Percentiles rank a stretch among this genome's conserved stretches.
Evolutionary conservation across 2,888 invertebrate genomes (phyloP).

Genomic region (Julus scandinavius): DNA sequence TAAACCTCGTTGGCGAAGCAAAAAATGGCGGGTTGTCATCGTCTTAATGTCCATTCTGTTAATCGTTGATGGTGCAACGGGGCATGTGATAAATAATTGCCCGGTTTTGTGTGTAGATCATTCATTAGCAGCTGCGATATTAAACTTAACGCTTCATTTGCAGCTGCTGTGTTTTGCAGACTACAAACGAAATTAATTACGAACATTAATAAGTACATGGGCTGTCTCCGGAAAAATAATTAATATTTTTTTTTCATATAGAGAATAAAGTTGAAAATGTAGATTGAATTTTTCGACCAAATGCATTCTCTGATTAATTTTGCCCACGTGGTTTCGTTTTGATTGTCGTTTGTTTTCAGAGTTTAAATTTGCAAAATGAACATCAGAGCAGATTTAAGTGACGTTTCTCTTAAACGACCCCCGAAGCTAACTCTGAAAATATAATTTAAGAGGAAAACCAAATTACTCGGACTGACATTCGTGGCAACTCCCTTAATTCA

Average conservation of each 20-base stretch:
- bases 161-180: neutral
- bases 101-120: neutral
- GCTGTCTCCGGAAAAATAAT: neutral
- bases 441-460: neutral
- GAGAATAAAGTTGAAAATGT: neutral
- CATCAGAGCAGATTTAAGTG: neutral
- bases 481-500: slow-evolving; percentile 3
- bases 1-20: no score
- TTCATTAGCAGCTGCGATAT: neutral
- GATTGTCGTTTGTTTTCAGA: neutral
- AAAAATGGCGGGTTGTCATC: no score
- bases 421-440: neutral
- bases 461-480: neutral
- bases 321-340: neutral
- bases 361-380: neutral
- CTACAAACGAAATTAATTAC: neutral
- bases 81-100: no score
- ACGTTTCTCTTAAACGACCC: neutral
- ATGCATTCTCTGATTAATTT: neutral
- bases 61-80: no score
- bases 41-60: no score
- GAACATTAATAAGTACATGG: neutral
- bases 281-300: neutral
- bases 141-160: neutral
- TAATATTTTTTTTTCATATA: neutral